Evolutionary conservation across 2,888 invertebrate species (phyloP).

Genomic region (Andricus curvator): DNA sequence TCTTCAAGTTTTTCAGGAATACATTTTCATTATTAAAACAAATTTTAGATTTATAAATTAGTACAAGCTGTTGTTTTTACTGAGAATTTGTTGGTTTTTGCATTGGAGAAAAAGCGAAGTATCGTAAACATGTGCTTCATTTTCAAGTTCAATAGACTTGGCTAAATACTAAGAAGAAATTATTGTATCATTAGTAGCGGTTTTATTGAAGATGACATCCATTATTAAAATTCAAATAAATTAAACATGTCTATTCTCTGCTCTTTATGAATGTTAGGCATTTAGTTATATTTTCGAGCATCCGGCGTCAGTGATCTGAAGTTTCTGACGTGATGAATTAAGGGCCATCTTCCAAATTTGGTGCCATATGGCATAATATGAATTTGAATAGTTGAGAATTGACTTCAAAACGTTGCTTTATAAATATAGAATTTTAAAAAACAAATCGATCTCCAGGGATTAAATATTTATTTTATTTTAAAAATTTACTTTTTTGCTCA

Average conservation of each 20-base stretch:
- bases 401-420: background rate
- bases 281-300: background rate
- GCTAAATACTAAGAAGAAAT: background rate
- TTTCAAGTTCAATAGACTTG: background rate
- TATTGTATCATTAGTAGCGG: background rate
- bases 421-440: background rate
- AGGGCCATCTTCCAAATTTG: background rate
- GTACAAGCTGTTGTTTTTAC: background rate
- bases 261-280: background rate
- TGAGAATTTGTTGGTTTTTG: background rate
- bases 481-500: no score
- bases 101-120: background rate
- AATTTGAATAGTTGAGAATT: background rate
- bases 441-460: no score
- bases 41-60: background rate
- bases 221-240: background rate
- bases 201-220: background rate
- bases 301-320: background rate
- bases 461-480: no score
- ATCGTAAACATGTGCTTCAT: background rate
- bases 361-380: background rate
- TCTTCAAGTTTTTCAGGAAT: no score
- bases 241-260: background rate
- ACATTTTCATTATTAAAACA: no score
- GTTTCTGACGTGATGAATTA: background rate